A percentile compares a stretch with the other conserved stretches of the same genome.
Evolutionary conservation across 92 coral and sea anemone genomes (phyloP).

Genomic region (Chrysogorgia sp.): DNA sequence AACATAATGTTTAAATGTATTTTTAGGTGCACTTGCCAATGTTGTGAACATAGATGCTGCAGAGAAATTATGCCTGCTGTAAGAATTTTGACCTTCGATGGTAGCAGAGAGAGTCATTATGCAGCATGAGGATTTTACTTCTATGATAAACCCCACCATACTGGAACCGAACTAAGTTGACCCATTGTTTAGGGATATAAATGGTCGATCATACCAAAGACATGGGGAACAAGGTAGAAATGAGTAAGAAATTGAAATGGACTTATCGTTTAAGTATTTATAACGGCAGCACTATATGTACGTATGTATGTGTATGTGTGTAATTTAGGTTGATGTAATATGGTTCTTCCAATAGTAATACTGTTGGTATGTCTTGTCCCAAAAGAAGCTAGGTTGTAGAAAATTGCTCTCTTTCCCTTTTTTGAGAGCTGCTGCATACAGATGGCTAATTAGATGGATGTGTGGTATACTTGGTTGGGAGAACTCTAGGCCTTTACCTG

Average conservation of each 20-base stretch:
- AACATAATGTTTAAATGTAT: neutral
- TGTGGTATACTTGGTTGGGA: slow-evolving; percentile 57
- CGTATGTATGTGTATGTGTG: neutral
- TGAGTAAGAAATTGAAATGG: neutral
- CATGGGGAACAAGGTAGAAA: neutral
- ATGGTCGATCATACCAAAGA: neutral
- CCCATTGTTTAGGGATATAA: neutral
- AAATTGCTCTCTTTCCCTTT: neutral
- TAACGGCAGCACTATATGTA: neutral
- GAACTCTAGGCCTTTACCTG: slow-evolving; percentile 55
- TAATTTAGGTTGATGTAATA: neutral
- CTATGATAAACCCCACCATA: neutral
- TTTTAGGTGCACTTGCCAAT: neutral
- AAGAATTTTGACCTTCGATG: neutral
- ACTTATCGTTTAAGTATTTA: no score
- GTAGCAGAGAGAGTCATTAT: neutral
- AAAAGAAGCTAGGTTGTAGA: neutral
- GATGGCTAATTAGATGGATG: slow-evolving; percentile 20
- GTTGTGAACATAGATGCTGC: neutral
- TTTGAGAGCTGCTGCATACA: slow-evolving; percentile 16
- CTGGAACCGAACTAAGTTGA: slow-evolving; percentile 4
- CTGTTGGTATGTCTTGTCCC: neutral
- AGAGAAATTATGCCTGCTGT: neutral
- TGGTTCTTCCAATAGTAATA: neutral
- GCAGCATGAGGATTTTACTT: neutral